Base-by-base conservation (phyloP, 2,888 invertebrate genomes). In the Strigamia maritima region DNA sequence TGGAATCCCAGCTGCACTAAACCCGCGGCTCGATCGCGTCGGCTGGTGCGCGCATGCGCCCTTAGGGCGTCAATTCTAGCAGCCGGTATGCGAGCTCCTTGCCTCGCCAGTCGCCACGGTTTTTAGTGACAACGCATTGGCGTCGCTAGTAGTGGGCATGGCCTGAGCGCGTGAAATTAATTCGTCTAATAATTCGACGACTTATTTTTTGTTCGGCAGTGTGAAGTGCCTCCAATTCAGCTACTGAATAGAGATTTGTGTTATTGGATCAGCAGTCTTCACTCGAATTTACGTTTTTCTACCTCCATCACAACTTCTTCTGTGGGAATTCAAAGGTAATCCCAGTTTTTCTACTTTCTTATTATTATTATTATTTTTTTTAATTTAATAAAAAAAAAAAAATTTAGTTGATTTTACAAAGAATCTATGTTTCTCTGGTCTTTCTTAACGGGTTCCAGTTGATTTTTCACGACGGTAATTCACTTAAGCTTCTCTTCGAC, bases 291-390 rank as follows among this genome's bases (percentile, higher is more conserved):
- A 22, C 65, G 60, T n/a, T 65, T 65, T 65, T 78, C 78, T 19
- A 26, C 65, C 40, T 78, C 78, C 78, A 78, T 78, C 8, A 65
- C 78, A 28, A 28, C 65, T 31, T 78, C 78, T 38, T 78, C 78
- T 78, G 78, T 4, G 14, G 16, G 14, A 35, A 22, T 8, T 10
- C 7, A 35, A 35, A 35, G 70, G 70, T 26, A 70, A n/a, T n/a
- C n/a, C 19, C 14, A 19, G 70, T 70, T 19, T 19, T 70, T 26
- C 2, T 10, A 70, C 19, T 12, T 19, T 28, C 12, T 10, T 70
- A 19, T 19, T 70, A 14, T 2, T 14, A 70, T 14, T 14, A 19
- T 7, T 10, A 70, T 4, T 19, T 12, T 70, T 44, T 44, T 44
- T 44, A 44, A 44, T 10, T 35, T 35, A 35, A 7, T 35, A 7